These are phyloP conservation scores for Phodopus roborovskii DNA, from an alignment of 2,113 vertebrate genomes.

Conservation along the genomic window DNA sequence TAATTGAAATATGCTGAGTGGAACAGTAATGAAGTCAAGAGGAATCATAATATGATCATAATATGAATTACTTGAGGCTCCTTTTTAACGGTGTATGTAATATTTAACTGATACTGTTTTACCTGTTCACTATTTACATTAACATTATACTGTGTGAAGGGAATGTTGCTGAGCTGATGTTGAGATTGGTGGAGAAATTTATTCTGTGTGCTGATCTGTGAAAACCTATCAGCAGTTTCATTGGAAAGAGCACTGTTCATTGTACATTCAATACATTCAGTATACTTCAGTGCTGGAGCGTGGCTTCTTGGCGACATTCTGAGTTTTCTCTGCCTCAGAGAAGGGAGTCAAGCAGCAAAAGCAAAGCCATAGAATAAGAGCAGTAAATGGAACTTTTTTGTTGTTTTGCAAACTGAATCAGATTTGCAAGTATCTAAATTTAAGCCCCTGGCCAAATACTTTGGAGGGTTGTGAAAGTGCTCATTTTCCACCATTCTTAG, in stretches of 20 bases:
- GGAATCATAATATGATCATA: neutral
- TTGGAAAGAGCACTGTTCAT: neutral
- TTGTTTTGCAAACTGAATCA: slow-evolving; percentile 41
- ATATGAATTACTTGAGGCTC: neutral
- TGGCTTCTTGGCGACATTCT: neutral
- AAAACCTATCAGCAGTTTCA: slow-evolving; percentile 33
- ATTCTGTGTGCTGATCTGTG: slow-evolving; percentile 47
- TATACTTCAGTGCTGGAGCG: neutral
- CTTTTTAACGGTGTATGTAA: neutral
- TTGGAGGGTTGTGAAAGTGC: slow-evolving; percentile 57
- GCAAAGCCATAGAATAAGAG: neutral
- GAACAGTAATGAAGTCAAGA: neutral
- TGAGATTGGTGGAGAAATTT: slow-evolving; percentile 28
- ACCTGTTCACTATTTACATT: neutral
- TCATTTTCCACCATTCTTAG: slow-evolving; percentile 44
- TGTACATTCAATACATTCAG: neutral
- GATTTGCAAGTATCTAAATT: slow-evolving; percentile 37
- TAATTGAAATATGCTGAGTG: slow-evolving; percentile 3
- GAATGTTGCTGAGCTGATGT: slow-evolving; percentile 7
- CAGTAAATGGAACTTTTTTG: slow-evolving; percentile 33
- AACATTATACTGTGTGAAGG: neutral
- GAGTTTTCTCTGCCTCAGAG: slow-evolving; percentile 32
- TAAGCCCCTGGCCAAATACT: slow-evolving; percentile 49
- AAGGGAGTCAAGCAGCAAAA: neutral
- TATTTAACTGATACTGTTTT: neutral